Conservation (phyloP, 2,888 invertebrate genomes). For the Leptopilina syphax region DNA sequence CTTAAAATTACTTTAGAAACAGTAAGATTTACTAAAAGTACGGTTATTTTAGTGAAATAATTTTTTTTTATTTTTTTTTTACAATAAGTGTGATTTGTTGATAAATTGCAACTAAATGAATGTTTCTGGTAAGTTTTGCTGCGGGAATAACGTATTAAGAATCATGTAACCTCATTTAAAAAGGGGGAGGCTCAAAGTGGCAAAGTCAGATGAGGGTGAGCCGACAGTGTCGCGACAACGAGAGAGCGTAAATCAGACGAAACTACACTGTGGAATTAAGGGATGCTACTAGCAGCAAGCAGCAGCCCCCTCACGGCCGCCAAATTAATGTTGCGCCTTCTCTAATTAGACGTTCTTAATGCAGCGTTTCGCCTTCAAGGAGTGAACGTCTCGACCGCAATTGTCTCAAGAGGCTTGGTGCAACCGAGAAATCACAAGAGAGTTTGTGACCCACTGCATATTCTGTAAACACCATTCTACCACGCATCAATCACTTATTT, state of each 20-base stretch:
- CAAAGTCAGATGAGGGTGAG: conserved; percentile 56
- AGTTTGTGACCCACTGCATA: conserved; percentile 46
- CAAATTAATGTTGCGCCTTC: conserved; percentile 71
- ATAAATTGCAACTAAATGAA: too few relatives aligned
- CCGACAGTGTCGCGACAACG: conserved; percentile 60
- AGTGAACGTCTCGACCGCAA: conserved; percentile 54
- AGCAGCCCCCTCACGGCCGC: conserved; percentile 59
- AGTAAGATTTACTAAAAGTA: too few relatives aligned
- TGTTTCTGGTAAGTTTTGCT: too few relatives aligned
- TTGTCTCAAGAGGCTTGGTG: conserved; percentile 48
- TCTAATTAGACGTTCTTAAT: conserved; percentile 71
- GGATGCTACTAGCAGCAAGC: conserved; percentile 57
- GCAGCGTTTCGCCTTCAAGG: conserved; percentile 51
- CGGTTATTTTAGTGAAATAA: too few relatives aligned
- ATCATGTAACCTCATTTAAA: conserved; percentile 62
- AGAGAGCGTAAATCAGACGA: conserved; percentile 69
- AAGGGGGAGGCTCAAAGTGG: conserved; percentile 52
- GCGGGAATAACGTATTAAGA: conserved; percentile 54
- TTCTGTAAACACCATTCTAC: conserved; percentile 48
- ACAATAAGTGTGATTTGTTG: too few relatives aligned
- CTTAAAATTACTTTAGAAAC: too few relatives aligned
- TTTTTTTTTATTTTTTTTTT: too few relatives aligned
- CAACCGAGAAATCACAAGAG: conserved; percentile 50
- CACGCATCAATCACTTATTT: too few relatives aligned
- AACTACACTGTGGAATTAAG: conserved; percentile 68